Base-by-base conservation (phyloP, 2,113 vertebrate species). In the Cyprinodon variegatus region DNA sequence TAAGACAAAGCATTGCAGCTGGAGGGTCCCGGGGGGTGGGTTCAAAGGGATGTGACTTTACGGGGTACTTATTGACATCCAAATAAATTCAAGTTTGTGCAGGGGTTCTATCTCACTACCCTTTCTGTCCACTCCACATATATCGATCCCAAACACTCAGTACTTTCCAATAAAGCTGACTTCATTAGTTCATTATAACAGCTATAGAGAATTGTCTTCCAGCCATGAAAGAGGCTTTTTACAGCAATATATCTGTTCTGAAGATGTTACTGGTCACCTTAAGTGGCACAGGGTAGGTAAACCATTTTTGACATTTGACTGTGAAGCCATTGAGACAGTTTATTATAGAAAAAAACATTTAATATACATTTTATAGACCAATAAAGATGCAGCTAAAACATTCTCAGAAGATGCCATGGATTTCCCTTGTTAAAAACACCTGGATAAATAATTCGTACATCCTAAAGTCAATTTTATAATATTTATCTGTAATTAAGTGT, bases 121-220 rank as follows among this genome's bases (percentile, higher is more conserved):
- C 61, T 78, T 57, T 78, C 77, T 90, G 50, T 67, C 39, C 70
- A 74, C 83, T 82, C 86, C 82, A 81, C 83, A 88, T 14, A 2
- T 90, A 93, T 93, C 89, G 92, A 93, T 93, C 82, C 69, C 75
- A 84, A 85, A 90, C 83, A 87, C 85, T 90, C 86, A 90, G 84
- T 75, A 79, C 85, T 89, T 88, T 89, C 90, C 89, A 89, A 90
- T 91, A 90, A 90, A 81, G 84, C 82, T 74, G 82, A 88, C 86
- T 91, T 92, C 90, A 90, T 80, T 83, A 90, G 90, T 92, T 93
- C 90, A 93, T 92, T 92, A 93, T 92, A 90, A 90, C 86, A 80
- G 81, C 87, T 83, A 90, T 86, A 85, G 88, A 84, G 84, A 93
- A 91, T 90, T 91, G 86, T 82, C 87, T 92, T 93, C 88, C 70